Conservation (phyloP, 2,888 invertebrate genomes). For the Ommatoiulus sabulosus region DNA sequence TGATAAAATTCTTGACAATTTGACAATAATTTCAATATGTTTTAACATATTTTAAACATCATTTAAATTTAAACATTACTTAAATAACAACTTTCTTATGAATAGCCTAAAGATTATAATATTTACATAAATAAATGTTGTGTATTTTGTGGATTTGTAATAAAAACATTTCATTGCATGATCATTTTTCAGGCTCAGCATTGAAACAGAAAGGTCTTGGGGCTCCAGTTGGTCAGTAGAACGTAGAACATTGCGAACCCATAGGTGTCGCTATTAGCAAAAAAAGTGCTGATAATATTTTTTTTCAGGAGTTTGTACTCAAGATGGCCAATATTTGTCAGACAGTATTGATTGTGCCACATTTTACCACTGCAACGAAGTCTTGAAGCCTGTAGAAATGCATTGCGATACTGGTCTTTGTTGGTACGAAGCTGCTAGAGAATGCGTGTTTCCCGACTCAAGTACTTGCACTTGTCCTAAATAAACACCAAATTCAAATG, state of each 20-base stretch:
- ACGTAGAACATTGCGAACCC: no score
- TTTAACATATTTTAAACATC: no score
- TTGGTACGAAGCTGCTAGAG: conserved; percentile 3
- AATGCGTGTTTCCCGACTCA: background rate
- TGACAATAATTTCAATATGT: no score
- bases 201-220: background rate
- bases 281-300: background rate
- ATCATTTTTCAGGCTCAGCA: background rate
- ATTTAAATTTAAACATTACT: no score
- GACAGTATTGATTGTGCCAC: background rate
- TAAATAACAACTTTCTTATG: no score
- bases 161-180: no score
- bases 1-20: no score
- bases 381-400: background rate
- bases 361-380: conserved; percentile 9
- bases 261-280: no score
- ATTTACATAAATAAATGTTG: background rate
- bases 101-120: no score
- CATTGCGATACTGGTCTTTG: background rate
- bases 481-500: background rate
- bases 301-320: background rate
- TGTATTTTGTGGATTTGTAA: background rate
- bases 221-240: background rate
- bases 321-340: background rate
- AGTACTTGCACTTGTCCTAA: background rate